Evolutionary conservation across 2,888 invertebrate species (phyloP).

Genomic region (Drosophila lutescens): DNA sequence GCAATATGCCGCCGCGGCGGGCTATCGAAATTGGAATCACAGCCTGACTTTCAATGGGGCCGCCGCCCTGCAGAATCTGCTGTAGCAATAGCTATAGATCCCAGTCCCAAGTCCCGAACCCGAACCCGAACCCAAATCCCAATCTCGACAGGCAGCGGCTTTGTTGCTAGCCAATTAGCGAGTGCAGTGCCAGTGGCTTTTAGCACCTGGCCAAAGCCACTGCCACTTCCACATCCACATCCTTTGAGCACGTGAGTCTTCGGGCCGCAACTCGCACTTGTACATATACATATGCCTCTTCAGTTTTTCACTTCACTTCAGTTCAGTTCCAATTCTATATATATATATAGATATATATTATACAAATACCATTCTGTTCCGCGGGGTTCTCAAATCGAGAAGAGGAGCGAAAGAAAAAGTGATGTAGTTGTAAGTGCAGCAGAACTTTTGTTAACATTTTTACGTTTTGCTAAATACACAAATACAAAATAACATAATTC

Average conservation of each 20-base stretch:
- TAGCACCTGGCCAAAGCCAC: slow-evolving; percentile 62
- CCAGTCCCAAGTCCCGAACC: too few relatives aligned
- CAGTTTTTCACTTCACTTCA: slow-evolving; percentile 30
- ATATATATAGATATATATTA: not conserved
- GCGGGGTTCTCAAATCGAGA: slow-evolving; percentile 20
- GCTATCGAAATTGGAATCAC: slow-evolving; percentile 81
- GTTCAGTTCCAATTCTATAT: slow-evolving; percentile 10
- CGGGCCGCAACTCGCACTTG: slow-evolving; percentile 45
- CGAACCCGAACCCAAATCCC: too few relatives aligned
- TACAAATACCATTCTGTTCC: slow-evolving; percentile 51
- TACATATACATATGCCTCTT: slow-evolving; percentile 40
- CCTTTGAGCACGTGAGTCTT: slow-evolving; percentile 70
- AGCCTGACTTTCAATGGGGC: slow-evolving; percentile 80
- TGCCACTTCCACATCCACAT: slow-evolving; percentile 12
- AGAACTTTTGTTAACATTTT: slow-evolving; percentile 63
- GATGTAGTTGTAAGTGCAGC: slow-evolving; percentile 83
- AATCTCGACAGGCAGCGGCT: slow-evolving; percentile 22
- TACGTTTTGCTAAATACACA: slow-evolving; percentile 58
- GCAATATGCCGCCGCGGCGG: slow-evolving; percentile 80
- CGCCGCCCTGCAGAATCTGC: slow-evolving; percentile 81
- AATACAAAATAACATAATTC: slow-evolving; percentile 61
- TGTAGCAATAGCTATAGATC: slow-evolving; percentile 65
- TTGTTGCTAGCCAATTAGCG: slow-evolving; percentile 59
- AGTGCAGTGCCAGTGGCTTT: slow-evolving; percentile 70
- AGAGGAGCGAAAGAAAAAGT: slow-evolving; percentile 79